Evolutionary conservation across 2,888 invertebrate species (phyloP).

Genomic region (Amiota minor): DNA sequence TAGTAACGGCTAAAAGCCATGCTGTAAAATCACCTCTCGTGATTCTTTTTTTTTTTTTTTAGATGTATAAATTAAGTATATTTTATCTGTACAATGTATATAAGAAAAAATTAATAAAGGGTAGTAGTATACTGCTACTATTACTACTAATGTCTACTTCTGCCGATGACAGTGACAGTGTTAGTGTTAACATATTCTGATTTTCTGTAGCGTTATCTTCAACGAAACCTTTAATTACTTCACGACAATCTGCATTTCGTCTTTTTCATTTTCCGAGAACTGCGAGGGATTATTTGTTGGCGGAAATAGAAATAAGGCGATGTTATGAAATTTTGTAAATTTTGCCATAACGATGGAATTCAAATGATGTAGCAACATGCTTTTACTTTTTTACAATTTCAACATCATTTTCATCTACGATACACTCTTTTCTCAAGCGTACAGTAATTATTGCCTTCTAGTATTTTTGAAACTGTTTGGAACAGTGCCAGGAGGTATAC

Average conservation of each 20-base stretch:
- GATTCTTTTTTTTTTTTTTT: too few species aligned
- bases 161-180: neutral
- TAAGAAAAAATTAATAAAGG: too few species aligned
- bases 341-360: neutral
- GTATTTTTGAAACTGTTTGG: too few species aligned
- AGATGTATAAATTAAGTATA: too few species aligned
- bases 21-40: too few species aligned
- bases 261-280: conserved; percentile 15
- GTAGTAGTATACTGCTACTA: too few species aligned
- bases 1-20: too few species aligned
- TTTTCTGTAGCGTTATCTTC: neutral
- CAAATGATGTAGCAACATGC: too few species aligned
- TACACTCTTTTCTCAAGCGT: too few species aligned
- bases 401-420: neutral
- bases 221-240: neutral
- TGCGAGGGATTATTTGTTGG: conserved; percentile 16
- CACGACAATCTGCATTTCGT: neutral
- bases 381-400: neutral
- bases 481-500: too few species aligned
- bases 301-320: conserved; percentile 21
- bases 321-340: conserved; percentile 7
- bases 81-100: too few species aligned
- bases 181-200: neutral
- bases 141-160: neutral
- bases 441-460: too few species aligned